phyloP scores from a whole-genome alignment of 2,888 invertebrate genomes.

The Philopedon plagiatum region DNA sequence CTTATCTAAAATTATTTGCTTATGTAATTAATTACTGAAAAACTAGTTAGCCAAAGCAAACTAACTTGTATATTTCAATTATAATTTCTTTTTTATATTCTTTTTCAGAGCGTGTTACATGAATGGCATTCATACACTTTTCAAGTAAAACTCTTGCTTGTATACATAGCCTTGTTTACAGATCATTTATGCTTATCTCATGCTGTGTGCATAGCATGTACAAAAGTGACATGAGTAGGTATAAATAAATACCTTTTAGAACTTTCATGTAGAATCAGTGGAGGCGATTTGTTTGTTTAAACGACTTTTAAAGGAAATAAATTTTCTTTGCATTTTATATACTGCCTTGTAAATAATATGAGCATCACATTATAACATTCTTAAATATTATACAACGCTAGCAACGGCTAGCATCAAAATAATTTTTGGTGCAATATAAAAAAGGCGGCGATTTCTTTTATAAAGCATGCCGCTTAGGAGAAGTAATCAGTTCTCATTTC shows the following conservation, averaged over 20 bases:
- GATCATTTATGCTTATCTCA: slow-evolving; percentile 7
- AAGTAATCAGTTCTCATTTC: too few species aligned
- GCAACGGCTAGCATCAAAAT: too few species aligned
- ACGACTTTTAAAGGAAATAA: neutral
- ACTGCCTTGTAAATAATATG: too few species aligned
- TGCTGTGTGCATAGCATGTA: slow-evolving; percentile 6
- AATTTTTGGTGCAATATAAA: too few species aligned
- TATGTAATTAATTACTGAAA: too few species aligned
- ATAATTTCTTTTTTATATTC: neutral
- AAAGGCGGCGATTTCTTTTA: too few species aligned
- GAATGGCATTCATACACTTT: neutral
- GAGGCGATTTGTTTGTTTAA: neutral
- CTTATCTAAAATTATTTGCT: too few species aligned
- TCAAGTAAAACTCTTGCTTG: neutral
- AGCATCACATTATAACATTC: too few species aligned
- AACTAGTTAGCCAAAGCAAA: too few species aligned
- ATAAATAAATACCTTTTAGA: neutral
- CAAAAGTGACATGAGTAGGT: neutral
- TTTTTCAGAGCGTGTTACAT: neutral
- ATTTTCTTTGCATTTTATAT: neutral
- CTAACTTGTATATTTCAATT: too few species aligned
- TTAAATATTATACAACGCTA: too few species aligned
- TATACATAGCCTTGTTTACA: neutral
- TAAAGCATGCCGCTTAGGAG: too few species aligned
- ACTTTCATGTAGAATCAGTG: neutral